Conservation (phyloP, 2,113 vertebrate genomes). For the Pristiophorus japonicus region DNA sequence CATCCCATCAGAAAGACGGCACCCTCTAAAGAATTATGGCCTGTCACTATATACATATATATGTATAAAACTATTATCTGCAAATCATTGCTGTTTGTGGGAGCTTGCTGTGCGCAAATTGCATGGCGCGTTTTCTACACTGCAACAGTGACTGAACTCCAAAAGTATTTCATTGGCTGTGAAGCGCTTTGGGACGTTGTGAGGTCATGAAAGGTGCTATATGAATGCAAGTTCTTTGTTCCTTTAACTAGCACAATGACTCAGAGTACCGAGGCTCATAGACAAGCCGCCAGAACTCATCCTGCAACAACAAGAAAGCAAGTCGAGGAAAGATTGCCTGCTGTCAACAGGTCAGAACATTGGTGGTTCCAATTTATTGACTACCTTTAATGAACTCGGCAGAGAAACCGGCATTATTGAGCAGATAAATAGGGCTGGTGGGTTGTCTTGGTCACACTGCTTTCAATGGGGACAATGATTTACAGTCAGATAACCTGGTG, state of each 20-base stretch:
- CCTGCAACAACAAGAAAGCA: background rate
- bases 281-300: background rate
- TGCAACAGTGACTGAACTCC: background rate
- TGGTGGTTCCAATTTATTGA: background rate
- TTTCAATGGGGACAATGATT: background rate
- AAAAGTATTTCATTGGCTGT: background rate
- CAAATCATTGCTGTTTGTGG: background rate
- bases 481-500: too few species aligned
- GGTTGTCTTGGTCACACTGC: background rate
- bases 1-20: too few species aligned
- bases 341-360: background rate
- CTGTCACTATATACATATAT: too few species aligned
- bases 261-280: background rate
- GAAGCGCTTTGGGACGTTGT: background rate
- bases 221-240: background rate
- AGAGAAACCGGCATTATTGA: background rate
- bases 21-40: too few species aligned
- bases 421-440: background rate
- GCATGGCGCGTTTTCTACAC: background rate
- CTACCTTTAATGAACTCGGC: background rate
- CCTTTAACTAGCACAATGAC: background rate
- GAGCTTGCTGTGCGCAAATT: background rate
- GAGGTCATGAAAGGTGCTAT: background rate
- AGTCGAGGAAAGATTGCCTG: background rate
- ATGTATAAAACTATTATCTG: background rate